Conservation (phyloP, 92 coral and sea anemone species). For the Porites lobata region DNA sequence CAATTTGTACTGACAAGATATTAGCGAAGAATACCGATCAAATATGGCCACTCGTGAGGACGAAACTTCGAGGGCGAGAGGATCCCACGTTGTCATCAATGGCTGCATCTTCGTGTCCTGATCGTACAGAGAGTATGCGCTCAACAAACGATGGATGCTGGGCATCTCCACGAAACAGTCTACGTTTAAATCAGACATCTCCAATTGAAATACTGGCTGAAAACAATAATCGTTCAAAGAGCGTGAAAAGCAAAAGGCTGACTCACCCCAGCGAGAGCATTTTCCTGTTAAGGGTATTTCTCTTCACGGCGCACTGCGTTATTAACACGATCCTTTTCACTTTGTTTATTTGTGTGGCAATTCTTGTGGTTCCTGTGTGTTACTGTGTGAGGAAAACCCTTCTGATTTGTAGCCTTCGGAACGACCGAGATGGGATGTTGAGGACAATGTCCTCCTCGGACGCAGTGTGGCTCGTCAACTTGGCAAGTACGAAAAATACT, state of each 20-base stretch:
- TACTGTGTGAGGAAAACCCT: conserved; percentile 63
- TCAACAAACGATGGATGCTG: conserved; percentile 66
- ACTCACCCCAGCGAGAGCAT: conserved; percentile 84
- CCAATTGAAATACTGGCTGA: conserved; percentile 37
- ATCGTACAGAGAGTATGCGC: conserved; percentile 50
- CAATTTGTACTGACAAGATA: neutral
- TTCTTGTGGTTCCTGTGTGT: conserved; percentile 69
- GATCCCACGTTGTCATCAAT: conserved; percentile 10
- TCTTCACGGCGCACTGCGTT: conserved; percentile 45
- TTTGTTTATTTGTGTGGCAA: conserved; percentile 52
- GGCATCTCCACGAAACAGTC: conserved; percentile 74
- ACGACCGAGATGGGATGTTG: conserved; percentile 58
- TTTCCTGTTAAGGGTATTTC: conserved; percentile 56
- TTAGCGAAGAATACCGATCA: neutral
- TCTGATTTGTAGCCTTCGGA: conserved; percentile 62
- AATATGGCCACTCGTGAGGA: conserved; percentile 11
- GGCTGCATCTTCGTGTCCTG: neutral
- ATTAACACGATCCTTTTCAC: conserved; percentile 64
- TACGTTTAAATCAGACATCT: conserved; percentile 29
- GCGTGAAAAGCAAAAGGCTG: conserved; percentile 71
- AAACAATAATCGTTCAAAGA: neutral
- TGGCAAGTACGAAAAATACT: conserved; percentile 44
- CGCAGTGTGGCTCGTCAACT: conserved; percentile 72
- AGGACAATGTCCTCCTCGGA: conserved; percentile 72
- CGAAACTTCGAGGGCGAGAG: neutral